These are phyloP conservation scores for Sisor rabdophorus DNA, from an alignment of 2,113 vertebrate species.

Conservation along the genomic window DNA sequence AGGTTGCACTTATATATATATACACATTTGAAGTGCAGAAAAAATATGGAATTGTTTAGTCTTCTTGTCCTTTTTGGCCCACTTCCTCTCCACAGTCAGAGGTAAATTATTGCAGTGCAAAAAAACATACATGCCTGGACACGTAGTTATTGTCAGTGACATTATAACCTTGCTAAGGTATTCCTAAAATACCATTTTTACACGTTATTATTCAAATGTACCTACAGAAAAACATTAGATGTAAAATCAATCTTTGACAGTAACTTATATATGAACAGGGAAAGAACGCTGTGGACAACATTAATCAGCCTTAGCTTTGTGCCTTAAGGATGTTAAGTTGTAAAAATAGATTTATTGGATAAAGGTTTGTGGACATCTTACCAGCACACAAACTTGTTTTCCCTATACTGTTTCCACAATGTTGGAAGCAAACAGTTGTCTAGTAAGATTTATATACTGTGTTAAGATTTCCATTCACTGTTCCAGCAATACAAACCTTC, in stretches of 20 bases:
- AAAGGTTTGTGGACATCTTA: too few relatives aligned
- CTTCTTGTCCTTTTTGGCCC: constrained; percentile 47
- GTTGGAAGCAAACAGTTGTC: too few relatives aligned
- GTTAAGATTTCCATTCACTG: too few relatives aligned
- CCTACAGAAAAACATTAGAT: constrained; percentile 36
- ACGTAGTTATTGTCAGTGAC: constrained; percentile 48
- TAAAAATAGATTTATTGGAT: too few relatives aligned
- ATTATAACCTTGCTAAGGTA: constrained; percentile 51
- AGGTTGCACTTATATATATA: background rate
- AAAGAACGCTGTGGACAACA: constrained; percentile 30
- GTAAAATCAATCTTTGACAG: background rate
- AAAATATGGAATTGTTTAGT: constrained; percentile 30
- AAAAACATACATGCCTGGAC: constrained; percentile 44
- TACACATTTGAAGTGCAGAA: constrained; percentile 11
- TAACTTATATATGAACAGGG: background rate
- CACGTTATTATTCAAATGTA: constrained; percentile 34
- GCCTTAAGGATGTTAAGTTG: constrained; percentile 21
- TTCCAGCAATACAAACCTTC: too few relatives aligned
- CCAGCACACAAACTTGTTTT: too few relatives aligned
- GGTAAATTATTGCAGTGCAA: constrained; percentile 32
- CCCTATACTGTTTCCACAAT: too few relatives aligned
- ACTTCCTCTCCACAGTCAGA: constrained; percentile 32
- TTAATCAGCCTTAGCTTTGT: constrained; percentile 23
- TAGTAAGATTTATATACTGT: too few relatives aligned
- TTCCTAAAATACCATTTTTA: constrained; percentile 46